Base-by-base conservation (phyloP, 2,888 invertebrate species). In the Tribolium freemani region DNA sequence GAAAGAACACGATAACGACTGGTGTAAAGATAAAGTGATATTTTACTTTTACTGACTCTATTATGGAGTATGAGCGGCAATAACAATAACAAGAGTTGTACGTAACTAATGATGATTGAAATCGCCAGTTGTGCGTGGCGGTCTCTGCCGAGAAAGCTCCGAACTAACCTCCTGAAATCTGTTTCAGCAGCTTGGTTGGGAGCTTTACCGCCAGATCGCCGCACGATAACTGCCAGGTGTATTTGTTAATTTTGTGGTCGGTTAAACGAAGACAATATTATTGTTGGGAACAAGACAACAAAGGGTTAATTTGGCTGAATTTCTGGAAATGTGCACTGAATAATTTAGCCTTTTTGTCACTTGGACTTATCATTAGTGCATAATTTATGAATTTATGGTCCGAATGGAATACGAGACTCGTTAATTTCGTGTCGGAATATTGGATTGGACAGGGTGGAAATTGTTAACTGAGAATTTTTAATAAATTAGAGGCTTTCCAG, bases 281-380 rank as follows among this genome's bases (percentile, higher is more conserved):
- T 38, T 38, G 38, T 38, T 38, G 38, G 38, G 8, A 38, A 38
- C n/a, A n/a, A 38, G 5, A 26, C 26, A 26, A 26, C 26, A 26
- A 16, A 8, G 38, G 38, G 38, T 38, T 38, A 38, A 38, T 38
- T 38, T 38, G 38, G 38, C 38, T 3, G 38, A 38, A 38, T 38
- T 38, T 38, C 38, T 38, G 38, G 38, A 38, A 38, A 46, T 46
- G 21, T 20, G 5, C 13, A 30, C 16, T 63, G 51, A 63, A 63
- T 63, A 10, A 71, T 71, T 67, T 31, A 60, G 11, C 26, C 21
- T 11, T 69, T 69, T 63, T 63, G 72, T 46, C 72, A 72, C 68
- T 31, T 69, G 54, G 30, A 45, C 31, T 16, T 46, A 58, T 72
- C 72, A 69, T 72, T 69, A 72, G 11, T 72, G 69, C 69, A 72